These are phyloP conservation scores for Onychomys leucogaster DNA, from an alignment of 2,797 vertebrate species.

Conservation along the genomic window DNA sequence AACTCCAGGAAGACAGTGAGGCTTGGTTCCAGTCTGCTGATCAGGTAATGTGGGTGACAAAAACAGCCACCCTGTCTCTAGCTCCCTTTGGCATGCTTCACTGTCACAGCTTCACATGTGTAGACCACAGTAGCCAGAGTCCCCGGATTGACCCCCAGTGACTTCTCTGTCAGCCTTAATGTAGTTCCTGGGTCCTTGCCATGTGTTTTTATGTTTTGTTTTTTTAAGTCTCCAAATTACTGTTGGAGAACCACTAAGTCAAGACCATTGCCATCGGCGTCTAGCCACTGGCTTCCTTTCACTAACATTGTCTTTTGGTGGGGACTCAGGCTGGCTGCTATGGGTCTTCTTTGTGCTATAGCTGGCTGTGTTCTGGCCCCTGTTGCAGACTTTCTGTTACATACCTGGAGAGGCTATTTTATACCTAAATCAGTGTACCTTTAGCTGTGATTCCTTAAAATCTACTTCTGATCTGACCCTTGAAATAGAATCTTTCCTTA, in stretches of 20 bases:
- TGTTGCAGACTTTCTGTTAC: neutral
- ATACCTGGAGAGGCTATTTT: neutral
- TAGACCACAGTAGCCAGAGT: neutral
- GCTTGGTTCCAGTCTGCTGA: conserved; percentile 28
- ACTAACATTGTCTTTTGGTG: neutral
- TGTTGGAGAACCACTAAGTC: neutral
- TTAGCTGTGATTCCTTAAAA: conserved; percentile 46
- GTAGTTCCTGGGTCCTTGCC: neutral
- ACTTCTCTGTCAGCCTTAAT: conserved; percentile 34
- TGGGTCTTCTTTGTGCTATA: conserved; percentile 24
- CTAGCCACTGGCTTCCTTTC: neutral
- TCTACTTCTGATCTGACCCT: neutral
- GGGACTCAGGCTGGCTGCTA: conserved; percentile 31
- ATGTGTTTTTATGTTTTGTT: neutral
- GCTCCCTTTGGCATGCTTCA: conserved; percentile 49
- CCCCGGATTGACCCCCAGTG: neutral
- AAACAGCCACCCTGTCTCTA: conserved; percentile 3
- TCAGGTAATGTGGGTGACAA: conserved; percentile 61
- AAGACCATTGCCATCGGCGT: neutral
- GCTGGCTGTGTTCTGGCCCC: conserved; percentile 2
- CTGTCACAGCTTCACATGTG: conserved; percentile 42
- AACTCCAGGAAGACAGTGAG: conserved; percentile 50
- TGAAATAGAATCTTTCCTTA: conserved; percentile 38
- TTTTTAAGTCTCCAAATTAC: neutral
- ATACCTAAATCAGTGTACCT: neutral